Base-by-base conservation (phyloP, 2,888 invertebrate genomes). In the Apamea monoglypha region DNA sequence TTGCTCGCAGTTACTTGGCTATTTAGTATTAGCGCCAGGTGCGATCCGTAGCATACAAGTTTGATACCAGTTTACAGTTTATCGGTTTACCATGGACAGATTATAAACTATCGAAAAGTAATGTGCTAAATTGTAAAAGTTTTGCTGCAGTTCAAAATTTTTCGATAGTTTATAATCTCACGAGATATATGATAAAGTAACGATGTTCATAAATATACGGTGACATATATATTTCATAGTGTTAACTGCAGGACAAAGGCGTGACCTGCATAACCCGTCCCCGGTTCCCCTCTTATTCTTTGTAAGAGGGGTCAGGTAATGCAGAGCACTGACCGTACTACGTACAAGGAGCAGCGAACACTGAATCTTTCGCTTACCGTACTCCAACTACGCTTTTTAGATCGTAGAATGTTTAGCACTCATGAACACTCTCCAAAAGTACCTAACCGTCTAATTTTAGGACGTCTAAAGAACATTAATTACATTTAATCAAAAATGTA, bases 401-500 rank as follows among this genome's bases (percentile, higher is more conserved):
- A 10, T 80, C 18, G 18, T 18, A 74, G 16, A 74, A 74, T 74
- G 10, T 36, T 74, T 14, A 25, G 29, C 61, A 29, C 50, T 32
- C 1, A 78, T 53, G 29, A 63, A 40, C 29, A 25, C 25, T 56
- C 14, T 61, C n/a, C 40, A 61, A 40, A 61, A 67, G 40, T 53
- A 16, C 32, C 14, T 16, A 68, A 68, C 16, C 21, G 25, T 29
- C n/a, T 25, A 18, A 50, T n/a, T 56, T 44, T 74, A 32, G 12
- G 18, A 61, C n/a, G 8, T 50, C 5, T n/a, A 40, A 47, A 29
- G 16, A 80, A 63, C 12, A 29, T 64, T n/a, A 40, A 64, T 59
- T 25, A 47, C 18, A 61, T 71, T 61, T 10, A 7, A 61, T 82
- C 32, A 47, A 74, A 69, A 59, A 56, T 77, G 53, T 61, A 29